phyloP scores from a whole-genome alignment of 2,113 vertebrate species.

The Limnothrissa miodon region DNA sequence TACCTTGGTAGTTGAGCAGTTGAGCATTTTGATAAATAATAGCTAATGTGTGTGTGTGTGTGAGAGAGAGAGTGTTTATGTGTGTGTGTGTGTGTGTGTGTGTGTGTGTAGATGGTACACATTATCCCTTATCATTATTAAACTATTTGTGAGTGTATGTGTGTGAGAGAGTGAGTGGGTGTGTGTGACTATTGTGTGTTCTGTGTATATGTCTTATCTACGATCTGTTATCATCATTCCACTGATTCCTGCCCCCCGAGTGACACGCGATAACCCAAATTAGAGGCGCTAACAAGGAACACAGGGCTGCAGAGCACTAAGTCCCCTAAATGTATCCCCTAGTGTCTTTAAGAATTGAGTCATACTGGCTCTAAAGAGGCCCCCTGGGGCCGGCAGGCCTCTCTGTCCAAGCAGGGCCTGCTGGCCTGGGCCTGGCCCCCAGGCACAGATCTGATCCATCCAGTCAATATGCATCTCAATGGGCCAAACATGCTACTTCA shows the following conservation, averaged over 20 bases:
- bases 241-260: neutral
- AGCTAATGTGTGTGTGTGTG: no score
- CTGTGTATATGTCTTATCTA: neutral
- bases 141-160: no score
- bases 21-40: no score
- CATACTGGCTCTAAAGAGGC: neutral
- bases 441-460: conserved; percentile 1
- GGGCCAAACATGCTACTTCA: neutral
- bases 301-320: neutral
- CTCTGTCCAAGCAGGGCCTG: neutral
- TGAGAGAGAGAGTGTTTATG: no score
- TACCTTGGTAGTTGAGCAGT: no score
- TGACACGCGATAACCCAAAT: conserved; percentile 3
- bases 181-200: conserved; percentile 23
- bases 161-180: no score
- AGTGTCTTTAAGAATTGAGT: conserved; percentile 7
- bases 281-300: conserved; percentile 4
- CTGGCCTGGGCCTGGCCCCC: neutral
- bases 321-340: conserved; percentile 9
- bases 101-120: no score
- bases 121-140: no score
- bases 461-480: conserved; percentile 17
- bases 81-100: no score
- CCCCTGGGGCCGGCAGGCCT: neutral
- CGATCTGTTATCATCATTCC: neutral